Evolutionary conservation across 2,888 invertebrate genomes (phyloP), one percentile per base, ranked within the genome.

Genomic region (Macroteleia sp.): DNA sequence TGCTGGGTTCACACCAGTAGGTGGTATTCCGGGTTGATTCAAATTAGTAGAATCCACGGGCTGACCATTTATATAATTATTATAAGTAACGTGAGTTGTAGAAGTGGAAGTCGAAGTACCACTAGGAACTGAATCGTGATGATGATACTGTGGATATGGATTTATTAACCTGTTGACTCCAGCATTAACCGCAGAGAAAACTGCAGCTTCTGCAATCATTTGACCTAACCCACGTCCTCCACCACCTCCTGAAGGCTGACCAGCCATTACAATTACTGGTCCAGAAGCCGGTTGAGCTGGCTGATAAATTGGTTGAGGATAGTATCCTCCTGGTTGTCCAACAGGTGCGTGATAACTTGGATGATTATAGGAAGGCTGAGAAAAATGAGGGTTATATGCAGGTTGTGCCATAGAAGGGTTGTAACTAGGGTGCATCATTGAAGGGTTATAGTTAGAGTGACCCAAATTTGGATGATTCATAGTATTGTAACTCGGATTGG

Each of bases 121-220:
- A n/a, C 16, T 3, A n/a, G 4, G n/a, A 14, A 12, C 32, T 12
- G 22, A 25, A 22, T 46, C 48, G 17, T 36, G 16, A 10, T 66
- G 19, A 36, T 74, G 69, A 39, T 20, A 19, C 1, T 28, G 54
- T 34, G 46, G 75, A 30, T 61, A 32, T 6, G 80, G 77, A 42
- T 70, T 69, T 1, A 80, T 30, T 9, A 80, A 36, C 54, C 80
- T 56, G 28, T 80, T 80, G n/a, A 77, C 75, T 16, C 80, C 80
- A 41, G 57, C 67, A 25, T 75, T 80, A 17, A 77, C 61, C 16
- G 75, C 61, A 1, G 80, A 80, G 32, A 71, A 64, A 10, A 80
- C 64, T 0, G 75, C 54, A 48, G 80, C 80, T 48, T 80, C 80
- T 9, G 70, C 71, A 25, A 80, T 34, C 9, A 80, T 69, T n/a